These are phyloP conservation scores for Zaprionus africanus DNA, from an alignment of 1,140 invertebrate species.

Conservation along the genomic window DNA sequence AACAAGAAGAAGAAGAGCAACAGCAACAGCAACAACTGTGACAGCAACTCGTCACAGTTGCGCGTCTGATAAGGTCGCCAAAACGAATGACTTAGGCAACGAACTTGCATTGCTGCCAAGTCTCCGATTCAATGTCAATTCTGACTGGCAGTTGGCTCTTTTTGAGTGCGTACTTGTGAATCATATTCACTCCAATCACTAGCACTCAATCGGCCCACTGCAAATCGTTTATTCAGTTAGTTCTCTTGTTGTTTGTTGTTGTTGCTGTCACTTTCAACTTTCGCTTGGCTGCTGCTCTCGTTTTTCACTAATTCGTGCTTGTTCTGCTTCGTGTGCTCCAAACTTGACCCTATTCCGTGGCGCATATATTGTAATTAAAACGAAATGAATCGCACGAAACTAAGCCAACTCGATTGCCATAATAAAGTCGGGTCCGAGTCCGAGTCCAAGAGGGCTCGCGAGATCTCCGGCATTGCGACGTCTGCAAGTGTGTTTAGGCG, in stretches of 20 bases:
- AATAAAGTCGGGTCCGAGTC: constrained; percentile 28
- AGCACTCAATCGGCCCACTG: constrained; percentile 7
- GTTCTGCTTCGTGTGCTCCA: constrained; percentile 46
- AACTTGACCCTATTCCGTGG: constrained; percentile 43
- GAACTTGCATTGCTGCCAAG: constrained; percentile 55
- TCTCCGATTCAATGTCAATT: constrained; percentile 46
- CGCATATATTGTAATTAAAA: constrained; percentile 68
- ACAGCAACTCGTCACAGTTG: constrained; percentile 41
- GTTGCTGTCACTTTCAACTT: constrained; percentile 75
- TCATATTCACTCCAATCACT: background rate
- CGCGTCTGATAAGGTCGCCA: constrained; percentile 51
- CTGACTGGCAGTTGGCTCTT: background rate
- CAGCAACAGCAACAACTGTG: constrained; percentile 2
- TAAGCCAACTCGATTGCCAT: constrained; percentile 71
- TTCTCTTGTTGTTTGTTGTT: constrained; percentile 4
- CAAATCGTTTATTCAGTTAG: constrained; percentile 4
- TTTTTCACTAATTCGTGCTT: constrained; percentile 45
- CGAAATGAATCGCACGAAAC: constrained; percentile 50
- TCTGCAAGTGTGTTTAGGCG: constrained; percentile 64
- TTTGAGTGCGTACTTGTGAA: background rate
- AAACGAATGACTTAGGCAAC: constrained; percentile 76
- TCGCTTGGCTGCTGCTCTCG: constrained; percentile 56
- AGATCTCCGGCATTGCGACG: background rate
- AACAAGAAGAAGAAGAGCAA: background rate
- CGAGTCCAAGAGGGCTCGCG: background rate